Evolutionary conservation across 2,113 vertebrate species (phyloP).

Genomic region (Pavo muticus): DNA sequence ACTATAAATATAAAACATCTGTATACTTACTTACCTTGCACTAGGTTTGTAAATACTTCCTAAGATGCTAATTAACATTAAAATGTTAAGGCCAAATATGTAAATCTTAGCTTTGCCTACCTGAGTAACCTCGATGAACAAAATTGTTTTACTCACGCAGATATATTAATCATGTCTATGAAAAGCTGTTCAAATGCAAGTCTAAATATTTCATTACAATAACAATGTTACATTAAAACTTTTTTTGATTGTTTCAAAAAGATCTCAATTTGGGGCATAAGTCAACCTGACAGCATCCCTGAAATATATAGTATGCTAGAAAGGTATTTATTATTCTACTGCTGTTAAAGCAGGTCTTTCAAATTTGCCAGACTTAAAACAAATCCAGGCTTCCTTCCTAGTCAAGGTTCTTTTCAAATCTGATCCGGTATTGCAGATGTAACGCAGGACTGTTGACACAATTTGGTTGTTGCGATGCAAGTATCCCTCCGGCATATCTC

Average conservation of each 20-base stretch:
- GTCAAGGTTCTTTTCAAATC: background rate
- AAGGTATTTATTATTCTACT: conserved; percentile 26
- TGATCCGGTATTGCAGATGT: background rate
- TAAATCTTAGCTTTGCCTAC: background rate
- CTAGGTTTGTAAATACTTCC: background rate
- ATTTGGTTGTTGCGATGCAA: background rate
- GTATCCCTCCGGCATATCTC: background rate
- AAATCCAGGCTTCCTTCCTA: background rate
- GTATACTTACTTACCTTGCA: too few species aligned
- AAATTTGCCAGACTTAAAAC: conserved; percentile 19
- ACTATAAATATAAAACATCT: too few species aligned
- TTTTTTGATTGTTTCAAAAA: background rate
- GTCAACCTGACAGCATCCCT: background rate
- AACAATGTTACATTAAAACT: background rate
- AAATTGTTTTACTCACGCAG: background rate
- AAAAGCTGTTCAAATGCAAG: background rate
- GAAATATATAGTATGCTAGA: background rate
- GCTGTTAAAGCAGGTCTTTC: background rate
- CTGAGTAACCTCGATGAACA: background rate
- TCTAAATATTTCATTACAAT: background rate
- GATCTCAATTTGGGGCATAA: background rate
- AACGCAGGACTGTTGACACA: background rate
- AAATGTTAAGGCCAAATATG: background rate
- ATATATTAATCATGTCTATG: background rate
- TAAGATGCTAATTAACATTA: background rate